A percentile compares a stretch with the other conserved stretches of the same genome.
These are phyloP conservation scores for Sebastiscus tertius DNA, from an alignment of 2,797 vertebrate genomes.

Conservation along the genomic window DNA sequence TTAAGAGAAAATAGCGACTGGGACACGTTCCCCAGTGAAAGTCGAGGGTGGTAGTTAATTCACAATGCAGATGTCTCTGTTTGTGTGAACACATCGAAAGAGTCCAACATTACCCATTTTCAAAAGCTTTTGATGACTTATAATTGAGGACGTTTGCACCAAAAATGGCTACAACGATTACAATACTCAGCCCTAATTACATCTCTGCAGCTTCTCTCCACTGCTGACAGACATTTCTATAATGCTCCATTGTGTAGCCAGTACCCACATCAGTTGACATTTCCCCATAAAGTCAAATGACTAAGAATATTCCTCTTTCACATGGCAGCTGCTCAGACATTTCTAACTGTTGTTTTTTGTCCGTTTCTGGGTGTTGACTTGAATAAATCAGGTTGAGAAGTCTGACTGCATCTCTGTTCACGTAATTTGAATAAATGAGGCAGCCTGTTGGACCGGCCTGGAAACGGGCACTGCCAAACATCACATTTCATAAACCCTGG, in stretches of 20 bases:
- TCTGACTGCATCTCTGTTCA: conserved; percentile 27
- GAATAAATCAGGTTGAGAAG: conserved; percentile 16
- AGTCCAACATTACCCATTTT: not conserved
- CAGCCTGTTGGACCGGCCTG: not conserved
- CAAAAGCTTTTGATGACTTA: conserved; percentile 36
- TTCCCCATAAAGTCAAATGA: conserved; percentile 8
- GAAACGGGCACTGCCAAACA: conserved; percentile 45
- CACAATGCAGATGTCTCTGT: not conserved
- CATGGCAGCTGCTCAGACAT: not conserved
- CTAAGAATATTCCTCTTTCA: conserved; percentile 12
- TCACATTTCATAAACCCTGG: conserved; percentile 49
- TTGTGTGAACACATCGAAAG: not conserved
- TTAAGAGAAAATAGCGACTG: not conserved
- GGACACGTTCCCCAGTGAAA: not conserved
- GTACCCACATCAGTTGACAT: conserved; percentile 16
- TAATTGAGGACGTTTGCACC: conserved; percentile 13
- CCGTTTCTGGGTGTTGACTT: not conserved
- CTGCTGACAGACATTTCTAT: conserved; percentile 23
- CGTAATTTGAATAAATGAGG: conserved; percentile 34
- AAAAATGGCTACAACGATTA: conserved; percentile 1
- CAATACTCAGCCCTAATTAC: conserved; percentile 28
- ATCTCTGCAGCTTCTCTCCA: not conserved
- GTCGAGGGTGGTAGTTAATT: not conserved
- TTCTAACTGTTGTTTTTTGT: not conserved
- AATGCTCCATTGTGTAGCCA: conserved; percentile 5